Percentiles rank a stretch among this genome's conserved stretches.
Evolutionary conservation across 2,113 vertebrate genomes (phyloP).

Genomic region (Alethe diademata): DNA sequence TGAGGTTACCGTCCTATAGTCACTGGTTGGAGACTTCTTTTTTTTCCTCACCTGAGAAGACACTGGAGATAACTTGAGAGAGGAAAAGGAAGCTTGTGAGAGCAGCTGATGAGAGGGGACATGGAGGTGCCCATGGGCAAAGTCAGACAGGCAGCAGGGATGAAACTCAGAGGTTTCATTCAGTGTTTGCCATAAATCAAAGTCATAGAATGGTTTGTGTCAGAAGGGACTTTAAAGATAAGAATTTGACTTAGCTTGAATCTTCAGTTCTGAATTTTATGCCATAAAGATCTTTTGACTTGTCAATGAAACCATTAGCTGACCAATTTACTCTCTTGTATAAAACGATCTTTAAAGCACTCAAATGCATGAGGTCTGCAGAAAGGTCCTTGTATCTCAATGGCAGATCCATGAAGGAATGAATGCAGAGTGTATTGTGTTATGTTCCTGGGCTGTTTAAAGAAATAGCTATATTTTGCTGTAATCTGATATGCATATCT

Average conservation of each 20-base stretch:
- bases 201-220: neutral
- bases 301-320: neutral
- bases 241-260: neutral
- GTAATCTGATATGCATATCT: neutral
- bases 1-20: neutral
- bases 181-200: neutral
- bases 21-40: neutral
- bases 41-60: neutral
- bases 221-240: neutral
- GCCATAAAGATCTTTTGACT: neutral
- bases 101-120: neutral
- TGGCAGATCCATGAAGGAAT: neutral
- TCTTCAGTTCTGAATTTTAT: neutral
- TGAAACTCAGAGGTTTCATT: neutral
- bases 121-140: neutral
- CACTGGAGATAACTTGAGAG: neutral
- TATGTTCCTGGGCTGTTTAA: neutral
- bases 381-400: neutral
- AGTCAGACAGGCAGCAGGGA: neutral
- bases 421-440: neutral
- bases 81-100: neutral
- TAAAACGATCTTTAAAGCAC: neutral
- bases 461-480: neutral
- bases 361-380: neutral
- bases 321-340: neutral